phyloP scores from a whole-genome alignment of 2,113 vertebrate genomes.

The Upupa epops region DNA sequence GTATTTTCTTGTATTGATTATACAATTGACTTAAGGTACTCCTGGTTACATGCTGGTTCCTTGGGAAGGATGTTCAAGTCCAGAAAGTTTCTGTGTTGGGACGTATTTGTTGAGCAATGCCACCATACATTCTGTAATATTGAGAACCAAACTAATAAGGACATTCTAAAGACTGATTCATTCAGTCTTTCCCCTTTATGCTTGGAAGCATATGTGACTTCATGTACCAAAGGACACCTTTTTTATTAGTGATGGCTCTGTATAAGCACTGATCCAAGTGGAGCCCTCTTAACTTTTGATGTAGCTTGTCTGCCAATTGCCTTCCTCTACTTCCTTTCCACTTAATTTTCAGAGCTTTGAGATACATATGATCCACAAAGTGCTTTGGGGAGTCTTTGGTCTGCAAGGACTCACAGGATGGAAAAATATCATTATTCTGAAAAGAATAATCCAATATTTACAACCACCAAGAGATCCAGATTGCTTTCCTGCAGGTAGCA shows the following conservation, averaged over 20 bases:
- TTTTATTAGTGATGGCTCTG: neutral
- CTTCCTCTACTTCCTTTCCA: neutral
- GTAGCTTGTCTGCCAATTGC: neutral
- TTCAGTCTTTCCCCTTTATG: neutral
- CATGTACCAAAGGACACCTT: neutral
- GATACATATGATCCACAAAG: neutral
- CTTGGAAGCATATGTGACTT: neutral
- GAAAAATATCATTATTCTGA: neutral
- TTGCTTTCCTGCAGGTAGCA: neutral
- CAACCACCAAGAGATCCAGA: neutral
- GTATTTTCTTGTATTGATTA: neutral
- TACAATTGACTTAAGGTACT: neutral
- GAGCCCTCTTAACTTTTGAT: neutral
- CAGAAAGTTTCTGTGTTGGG: neutral
- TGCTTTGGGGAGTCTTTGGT: neutral
- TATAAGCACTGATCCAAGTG: neutral
- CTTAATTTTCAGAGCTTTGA: neutral
- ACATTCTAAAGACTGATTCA: neutral
- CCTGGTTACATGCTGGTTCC: neutral
- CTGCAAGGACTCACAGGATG: neutral
- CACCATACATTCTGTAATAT: neutral
- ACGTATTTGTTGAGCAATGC: neutral
- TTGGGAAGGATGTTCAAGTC: neutral
- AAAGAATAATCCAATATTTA: neutral
- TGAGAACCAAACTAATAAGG: neutral